Percentiles rank a stretch among this genome's conserved stretches.
These are phyloP conservation scores for Melinaea marsaeus DNA, from an alignment of 2,888 invertebrate species.

Conservation along the genomic window DNA sequence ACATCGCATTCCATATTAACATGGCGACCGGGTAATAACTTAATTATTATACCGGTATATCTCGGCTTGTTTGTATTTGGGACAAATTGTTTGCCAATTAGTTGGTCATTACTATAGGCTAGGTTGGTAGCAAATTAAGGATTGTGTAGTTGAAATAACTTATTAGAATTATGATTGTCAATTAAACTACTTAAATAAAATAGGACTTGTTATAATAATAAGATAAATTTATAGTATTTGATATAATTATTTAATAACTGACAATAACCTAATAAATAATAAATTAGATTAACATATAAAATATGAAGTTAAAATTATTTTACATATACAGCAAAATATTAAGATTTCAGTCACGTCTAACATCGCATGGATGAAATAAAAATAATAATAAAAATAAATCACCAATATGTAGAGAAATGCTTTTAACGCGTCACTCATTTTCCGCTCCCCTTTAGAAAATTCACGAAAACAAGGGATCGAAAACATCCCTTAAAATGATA, in stretches of 20 bases:
- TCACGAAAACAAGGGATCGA: slow-evolving; percentile 4
- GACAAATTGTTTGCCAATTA: slow-evolving; percentile 29
- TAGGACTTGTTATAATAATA: too few relatives aligned
- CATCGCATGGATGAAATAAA: not conserved
- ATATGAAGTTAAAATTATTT: not conserved
- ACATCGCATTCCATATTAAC: slow-evolving; percentile 46
- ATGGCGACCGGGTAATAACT: slow-evolving; percentile 52
- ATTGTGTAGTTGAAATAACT: not conserved
- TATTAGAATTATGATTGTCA: too few relatives aligned
- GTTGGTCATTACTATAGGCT: not conserved
- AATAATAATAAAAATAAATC: slow-evolving; percentile 8
- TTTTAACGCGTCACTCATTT: slow-evolving; percentile 6
- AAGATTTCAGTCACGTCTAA: not conserved
- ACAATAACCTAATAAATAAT: not conserved
- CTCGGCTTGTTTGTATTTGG: slow-evolving; percentile 20
- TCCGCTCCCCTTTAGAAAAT: slow-evolving; percentile 5
- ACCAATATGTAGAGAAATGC: slow-evolving; percentile 8
- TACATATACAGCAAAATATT: not conserved
- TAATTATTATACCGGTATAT: slow-evolving; percentile 46
- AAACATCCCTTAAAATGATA: slow-evolving; percentile 2
- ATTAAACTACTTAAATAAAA: too few relatives aligned
- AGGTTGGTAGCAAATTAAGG: not conserved
- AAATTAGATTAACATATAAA: not conserved
- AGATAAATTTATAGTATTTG: too few relatives aligned
- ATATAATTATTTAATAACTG: too few relatives aligned